Base-by-base conservation (phyloP, 2,797 vertebrate species). In the Sebastiscus albofasciatus region DNA sequence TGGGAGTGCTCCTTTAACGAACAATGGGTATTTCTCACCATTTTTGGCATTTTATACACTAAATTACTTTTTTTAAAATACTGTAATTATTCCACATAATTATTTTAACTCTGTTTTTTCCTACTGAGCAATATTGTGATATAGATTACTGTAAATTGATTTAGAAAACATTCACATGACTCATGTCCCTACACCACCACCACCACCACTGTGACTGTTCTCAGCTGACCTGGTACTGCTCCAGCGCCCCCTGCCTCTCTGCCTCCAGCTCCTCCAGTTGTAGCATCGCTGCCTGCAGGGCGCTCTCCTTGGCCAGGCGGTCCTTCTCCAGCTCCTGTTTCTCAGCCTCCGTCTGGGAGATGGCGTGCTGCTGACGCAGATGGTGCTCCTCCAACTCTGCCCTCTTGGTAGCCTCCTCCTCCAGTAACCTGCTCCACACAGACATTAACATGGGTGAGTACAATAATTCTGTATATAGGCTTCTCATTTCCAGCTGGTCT, bases 241-340 rank as follows among this genome's bases (percentile, higher is more conserved):
- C 95, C 42, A 99, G 96, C 0, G 97, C 98, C 27, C 96, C 96
- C 49, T 96, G 95, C 61, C 98, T 95, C 88, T 99, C 98, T 0
- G 85, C 64, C 90, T 99, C 97, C 52, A 99, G 96, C 76, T 95
- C 94, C 1, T 96, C 95, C 92, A 99, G 95, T 74, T 99, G 98
- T 11, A 86, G 68, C 98, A 98, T 96, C n/a, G 98, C 98, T 0
- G 94, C 96, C 79, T 98, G 94, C 75, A 99, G 95, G 8, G 97
- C 98, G 1, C 1, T 91, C 52, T 99, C 98, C 75, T 99, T 99
- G 72, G 94, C 87, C 81, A 94, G 61, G 0, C 97, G 96, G 86
- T 98, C 95, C 59, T 94, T 96, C 93, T 99, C 96, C 91, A 99
- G 92, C 91, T 97, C 97, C 94, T 97, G 95, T 88, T 99, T 99